Evolutionary conservation across 2,113 vertebrate genomes (phyloP).

Genomic region (Dendrocopos noguchii): DNA sequence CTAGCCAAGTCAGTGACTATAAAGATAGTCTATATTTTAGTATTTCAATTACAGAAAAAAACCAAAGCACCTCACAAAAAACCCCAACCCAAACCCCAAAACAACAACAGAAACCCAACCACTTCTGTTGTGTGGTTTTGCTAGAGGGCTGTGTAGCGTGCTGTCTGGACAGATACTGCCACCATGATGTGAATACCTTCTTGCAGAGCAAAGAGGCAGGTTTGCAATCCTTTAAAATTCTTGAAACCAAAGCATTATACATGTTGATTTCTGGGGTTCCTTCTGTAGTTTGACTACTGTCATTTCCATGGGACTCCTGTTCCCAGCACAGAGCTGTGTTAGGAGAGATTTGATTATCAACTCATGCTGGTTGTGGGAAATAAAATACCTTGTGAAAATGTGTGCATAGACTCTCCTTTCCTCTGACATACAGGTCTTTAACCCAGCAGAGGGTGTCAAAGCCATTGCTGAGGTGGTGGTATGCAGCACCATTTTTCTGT

Average conservation of each 20-base stretch:
- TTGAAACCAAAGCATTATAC: background rate
- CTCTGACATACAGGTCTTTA: background rate
- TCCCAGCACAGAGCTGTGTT: background rate
- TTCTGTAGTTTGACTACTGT: background rate
- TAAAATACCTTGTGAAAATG: background rate
- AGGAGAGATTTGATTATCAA: background rate
- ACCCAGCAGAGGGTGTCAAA: background rate
- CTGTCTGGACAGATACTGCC: background rate
- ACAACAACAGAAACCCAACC: too few relatives aligned
- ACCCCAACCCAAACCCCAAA: too few relatives aligned
- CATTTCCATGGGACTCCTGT: background rate
- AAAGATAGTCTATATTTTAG: background rate
- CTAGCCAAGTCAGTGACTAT: background rate
- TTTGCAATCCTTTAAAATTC: background rate
- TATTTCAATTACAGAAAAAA: background rate
- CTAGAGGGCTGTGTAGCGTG: background rate
- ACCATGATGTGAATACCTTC: background rate
- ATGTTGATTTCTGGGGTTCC: background rate
- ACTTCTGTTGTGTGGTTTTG: background rate
- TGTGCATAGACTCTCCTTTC: background rate
- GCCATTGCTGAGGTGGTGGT: background rate
- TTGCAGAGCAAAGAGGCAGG: background rate
- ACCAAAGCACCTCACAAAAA: too few relatives aligned
- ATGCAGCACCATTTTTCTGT: background rate
- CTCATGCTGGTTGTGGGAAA: background rate